Base-by-base conservation (phyloP, 2,888 invertebrate species). In the Cyrtodaria siliqua region DNA sequence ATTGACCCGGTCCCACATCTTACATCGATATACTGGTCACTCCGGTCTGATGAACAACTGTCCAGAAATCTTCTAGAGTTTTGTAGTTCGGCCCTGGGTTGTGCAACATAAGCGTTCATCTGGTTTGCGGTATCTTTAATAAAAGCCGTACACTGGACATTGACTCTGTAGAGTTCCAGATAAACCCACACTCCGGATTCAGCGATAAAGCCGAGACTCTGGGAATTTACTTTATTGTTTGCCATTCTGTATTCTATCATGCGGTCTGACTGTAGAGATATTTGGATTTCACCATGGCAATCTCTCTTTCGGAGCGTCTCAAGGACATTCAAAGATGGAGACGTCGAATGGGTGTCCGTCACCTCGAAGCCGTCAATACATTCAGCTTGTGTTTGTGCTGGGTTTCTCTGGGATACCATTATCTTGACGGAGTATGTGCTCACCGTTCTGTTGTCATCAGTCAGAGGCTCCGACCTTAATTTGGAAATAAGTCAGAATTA, bases 151-250 rank as follows among this genome's bases (percentile, higher is more conserved):
- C 16, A 44, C 4, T 16, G 4, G 6, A 44, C 20, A 18, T 16
- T 16, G n/a, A 44, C 44, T 44, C 44, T 44, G 44, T 44, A 44
- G 20, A 44, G 44, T 44, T 44, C 44, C 3, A 44, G 16, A 44
- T 18, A 44, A 18, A 44, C 6, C 44, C 44, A 44, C 6, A 44
- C n/a, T 16, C 44, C 44, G 16, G 16, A 18, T 16, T 6, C n/a
- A 9, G 44, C 20, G n/a, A 16, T 44, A 20, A 44, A 44, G 20
- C 16, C 16, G 6, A 44, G 44, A 44, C 44, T 16, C 44, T 44
- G 44, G 4, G 44, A 44, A 16, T 44, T 44, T 16, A 20, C 16
- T 20, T 44, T 44, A 16, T 44, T 44, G n/a, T 44, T 44, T 18
- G 44, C 44, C 4, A 16, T 44, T 44, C 4, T 9, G 16, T 44